Evolutionary conservation across 2,113 vertebrate species (phyloP), one percentile per base, ranked within the genome.

Genomic region (Neogobius melanostomus): DNA sequence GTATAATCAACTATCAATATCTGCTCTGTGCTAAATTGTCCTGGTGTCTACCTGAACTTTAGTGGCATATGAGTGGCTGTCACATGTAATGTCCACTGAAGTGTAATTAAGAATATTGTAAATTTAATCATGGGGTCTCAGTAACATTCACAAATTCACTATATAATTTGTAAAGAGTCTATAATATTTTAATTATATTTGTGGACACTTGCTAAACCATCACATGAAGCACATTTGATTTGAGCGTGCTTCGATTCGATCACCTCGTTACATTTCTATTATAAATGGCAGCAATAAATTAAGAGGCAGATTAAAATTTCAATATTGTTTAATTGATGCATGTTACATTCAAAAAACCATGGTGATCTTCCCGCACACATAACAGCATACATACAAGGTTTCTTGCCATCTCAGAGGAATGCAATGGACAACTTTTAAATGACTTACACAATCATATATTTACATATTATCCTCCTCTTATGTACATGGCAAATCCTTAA

Each of bases 321-420:
- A 94, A 95, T 96, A 93, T 94, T 84, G 0, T 97, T 97, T 96
- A 97, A 96, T 97, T 85, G 93, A 94, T 95, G 95, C 91, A 90
- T 93, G 93, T 95, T 96, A 97, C 95, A 97, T 97, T 96, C 95
- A 96, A 80, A 92, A 94, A 92, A 94, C 93, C 90, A 93, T 90
- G 92, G 91, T 91, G 89, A 92, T 94, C 94, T 89, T 94, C 93
- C 90, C 91, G 59, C 59, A 94, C 92, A 94, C 91, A 85, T 87
- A 92, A 90, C 84, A 85, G 91, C 94, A 95, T 94, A 94, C 95
- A 94, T 92, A 95, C 93, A 95, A 91, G 94, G 87, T 87, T 91
- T 92, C 90, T 90, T 91, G 86, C 90, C 89, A 87, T 92, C 91
- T 93, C 90, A 87, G 90, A 92, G 86, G 74, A 89, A 81, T 80